phyloP scores from a whole-genome alignment of 2,113 vertebrate species.

The Lycaon pictus region DNA sequence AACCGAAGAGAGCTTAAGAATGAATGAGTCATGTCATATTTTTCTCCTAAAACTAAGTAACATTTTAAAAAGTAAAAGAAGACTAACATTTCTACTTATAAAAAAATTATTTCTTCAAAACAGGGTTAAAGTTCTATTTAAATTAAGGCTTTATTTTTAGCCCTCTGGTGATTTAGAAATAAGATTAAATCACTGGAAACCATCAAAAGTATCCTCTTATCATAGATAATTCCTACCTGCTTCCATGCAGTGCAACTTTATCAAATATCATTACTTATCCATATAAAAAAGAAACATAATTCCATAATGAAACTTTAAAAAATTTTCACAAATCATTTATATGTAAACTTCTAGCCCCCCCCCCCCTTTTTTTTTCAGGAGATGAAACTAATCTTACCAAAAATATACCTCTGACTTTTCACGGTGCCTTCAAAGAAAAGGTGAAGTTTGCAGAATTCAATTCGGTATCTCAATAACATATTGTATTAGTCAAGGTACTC shows the following conservation, averaged over 20 bases:
- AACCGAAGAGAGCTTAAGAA: neutral
- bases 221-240: neutral
- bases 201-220: neutral
- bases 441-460: neutral
- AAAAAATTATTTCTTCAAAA: neutral
- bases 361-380: neutral
- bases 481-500: neutral
- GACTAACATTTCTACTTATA: neutral
- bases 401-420: neutral
- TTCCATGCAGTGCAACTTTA: neutral
- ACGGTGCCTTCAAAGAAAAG: neutral
- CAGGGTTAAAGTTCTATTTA: neutral
- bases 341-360: neutral
- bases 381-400: neutral
- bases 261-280: neutral
- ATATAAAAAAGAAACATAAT: neutral
- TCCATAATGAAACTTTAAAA: neutral
- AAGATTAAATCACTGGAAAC: slow-evolving; percentile 23
- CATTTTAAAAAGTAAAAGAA: neutral
- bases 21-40: neutral
- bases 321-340: neutral
- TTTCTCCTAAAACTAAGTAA: neutral
- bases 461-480: neutral
- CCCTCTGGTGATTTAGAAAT: neutral
- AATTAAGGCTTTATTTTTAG: neutral